Percentiles rank a stretch among this genome's conserved stretches.
These are phyloP conservation scores for Rhinogobio ventralis DNA, from an alignment of 2,797 vertebrate species.

Conservation along the genomic window DNA sequence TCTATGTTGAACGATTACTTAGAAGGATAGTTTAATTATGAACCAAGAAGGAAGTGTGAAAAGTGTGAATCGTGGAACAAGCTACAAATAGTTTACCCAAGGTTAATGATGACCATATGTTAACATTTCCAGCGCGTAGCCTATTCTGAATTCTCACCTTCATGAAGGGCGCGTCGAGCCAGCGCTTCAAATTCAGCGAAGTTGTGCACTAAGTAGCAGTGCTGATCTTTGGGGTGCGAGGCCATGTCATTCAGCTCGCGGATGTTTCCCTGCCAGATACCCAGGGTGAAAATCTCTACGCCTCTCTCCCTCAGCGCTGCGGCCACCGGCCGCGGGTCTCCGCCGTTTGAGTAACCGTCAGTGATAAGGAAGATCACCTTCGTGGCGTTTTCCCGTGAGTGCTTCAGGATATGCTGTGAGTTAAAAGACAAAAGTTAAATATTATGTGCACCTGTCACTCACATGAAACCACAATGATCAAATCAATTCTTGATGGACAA, in stretches of 20 bases:
- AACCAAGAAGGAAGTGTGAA: background rate
- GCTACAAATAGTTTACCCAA: background rate
- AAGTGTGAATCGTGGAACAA: background rate
- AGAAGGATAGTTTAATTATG: background rate
- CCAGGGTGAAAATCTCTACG: slow-evolving; percentile 98
- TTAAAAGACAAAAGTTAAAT: slow-evolving; percentile 44
- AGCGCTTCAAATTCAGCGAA: slow-evolving; percentile 96
- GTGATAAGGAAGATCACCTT: slow-evolving; percentile 98
- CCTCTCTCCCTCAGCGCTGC: slow-evolving; percentile 87
- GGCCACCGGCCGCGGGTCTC: slow-evolving; percentile 93
- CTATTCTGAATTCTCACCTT: slow-evolving; percentile 81
- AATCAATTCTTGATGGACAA: too few species aligned
- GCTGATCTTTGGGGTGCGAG: slow-evolving; percentile 93
- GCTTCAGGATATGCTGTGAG: slow-evolving; percentile 92
- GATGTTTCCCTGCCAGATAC: slow-evolving; percentile 98
- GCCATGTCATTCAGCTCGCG: slow-evolving; percentile 97
- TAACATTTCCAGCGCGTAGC: background rate
- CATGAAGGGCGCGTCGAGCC: slow-evolving; percentile 92
- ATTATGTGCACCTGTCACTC: background rate
- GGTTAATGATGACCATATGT: background rate
- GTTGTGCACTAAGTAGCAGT: slow-evolving; percentile 96
- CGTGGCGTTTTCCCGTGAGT: slow-evolving; percentile 88
- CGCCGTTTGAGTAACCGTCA: slow-evolving; percentile 96
- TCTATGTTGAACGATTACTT: background rate
- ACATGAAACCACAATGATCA: too few species aligned